Percentiles rank a stretch among this genome's conserved stretches.
phyloP scores from a whole-genome alignment of 2,797 vertebrate genomes.

The Oreortyx pictus region DNA sequence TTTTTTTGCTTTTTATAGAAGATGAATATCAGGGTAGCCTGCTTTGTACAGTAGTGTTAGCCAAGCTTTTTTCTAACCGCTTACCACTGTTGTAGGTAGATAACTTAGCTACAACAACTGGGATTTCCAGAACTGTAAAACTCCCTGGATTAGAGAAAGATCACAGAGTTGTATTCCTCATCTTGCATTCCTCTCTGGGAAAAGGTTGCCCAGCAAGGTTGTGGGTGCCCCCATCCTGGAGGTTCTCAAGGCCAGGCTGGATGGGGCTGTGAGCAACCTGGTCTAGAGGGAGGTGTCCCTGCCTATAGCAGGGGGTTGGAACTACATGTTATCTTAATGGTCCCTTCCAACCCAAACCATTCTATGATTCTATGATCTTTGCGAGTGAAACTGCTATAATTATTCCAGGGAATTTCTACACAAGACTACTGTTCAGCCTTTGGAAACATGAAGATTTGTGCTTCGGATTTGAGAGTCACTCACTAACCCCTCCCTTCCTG shows the following conservation, averaged over 20 bases:
- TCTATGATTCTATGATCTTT: not conserved
- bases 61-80: not conserved
- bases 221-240: too few relatives aligned
- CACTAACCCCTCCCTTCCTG: not conserved
- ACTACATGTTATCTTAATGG: too few relatives aligned
- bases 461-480: not conserved
- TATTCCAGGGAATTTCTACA: not conserved
- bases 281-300: too few relatives aligned
- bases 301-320: too few relatives aligned
- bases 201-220: too few relatives aligned
- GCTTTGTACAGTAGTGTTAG: not conserved
- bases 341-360: too few relatives aligned
- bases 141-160: conserved; percentile 7
- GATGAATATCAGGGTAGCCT: not conserved
- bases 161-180: not conserved
- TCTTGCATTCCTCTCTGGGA: not conserved
- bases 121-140: conserved; percentile 32
- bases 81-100: conserved; percentile 35
- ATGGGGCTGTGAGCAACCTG: too few relatives aligned
- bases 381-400: conserved; percentile 8
- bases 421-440: not conserved
- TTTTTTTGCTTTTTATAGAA: not conserved
- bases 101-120: not conserved
- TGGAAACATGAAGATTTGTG: not conserved
- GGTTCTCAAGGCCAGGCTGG: too few relatives aligned